Evolutionary conservation across 2,113 vertebrate genomes (phyloP).

Genomic region (Cettia cetti): DNA sequence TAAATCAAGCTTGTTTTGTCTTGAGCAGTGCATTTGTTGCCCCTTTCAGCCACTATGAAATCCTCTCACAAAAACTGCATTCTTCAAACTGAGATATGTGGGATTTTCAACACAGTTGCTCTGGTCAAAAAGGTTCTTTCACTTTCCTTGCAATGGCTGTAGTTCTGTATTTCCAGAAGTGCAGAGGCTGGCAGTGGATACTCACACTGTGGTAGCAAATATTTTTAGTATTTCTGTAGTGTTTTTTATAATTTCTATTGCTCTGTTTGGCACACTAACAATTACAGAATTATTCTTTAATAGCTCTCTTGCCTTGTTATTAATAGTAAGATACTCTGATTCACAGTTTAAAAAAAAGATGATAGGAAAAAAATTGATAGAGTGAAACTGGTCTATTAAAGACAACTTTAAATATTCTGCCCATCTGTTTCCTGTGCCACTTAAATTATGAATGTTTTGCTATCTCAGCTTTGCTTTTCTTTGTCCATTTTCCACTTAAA

Average conservation of each 20-base stretch:
- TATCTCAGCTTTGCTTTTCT: neutral
- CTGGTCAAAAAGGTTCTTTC: neutral
- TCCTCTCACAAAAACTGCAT: neutral
- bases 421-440: neutral
- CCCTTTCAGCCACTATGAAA: neutral
- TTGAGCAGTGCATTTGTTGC: neutral
- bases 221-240: neutral
- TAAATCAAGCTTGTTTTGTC: neutral
- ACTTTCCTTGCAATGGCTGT: neutral
- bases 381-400: neutral
- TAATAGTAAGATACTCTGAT: neutral
- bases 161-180: neutral
- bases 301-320: neutral
- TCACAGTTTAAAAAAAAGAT: neutral
- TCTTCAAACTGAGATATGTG: neutral
- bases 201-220: neutral
- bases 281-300: neutral
- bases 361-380: neutral
- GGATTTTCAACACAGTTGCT: neutral
- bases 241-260: neutral
- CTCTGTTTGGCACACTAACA: neutral
- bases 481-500: neutral
- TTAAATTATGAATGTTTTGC: neutral
- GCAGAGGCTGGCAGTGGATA: neutral
- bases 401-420: neutral